phyloP scores from a whole-genome alignment of 2,797 vertebrate species.

The Clarias platycephalus region DNA sequence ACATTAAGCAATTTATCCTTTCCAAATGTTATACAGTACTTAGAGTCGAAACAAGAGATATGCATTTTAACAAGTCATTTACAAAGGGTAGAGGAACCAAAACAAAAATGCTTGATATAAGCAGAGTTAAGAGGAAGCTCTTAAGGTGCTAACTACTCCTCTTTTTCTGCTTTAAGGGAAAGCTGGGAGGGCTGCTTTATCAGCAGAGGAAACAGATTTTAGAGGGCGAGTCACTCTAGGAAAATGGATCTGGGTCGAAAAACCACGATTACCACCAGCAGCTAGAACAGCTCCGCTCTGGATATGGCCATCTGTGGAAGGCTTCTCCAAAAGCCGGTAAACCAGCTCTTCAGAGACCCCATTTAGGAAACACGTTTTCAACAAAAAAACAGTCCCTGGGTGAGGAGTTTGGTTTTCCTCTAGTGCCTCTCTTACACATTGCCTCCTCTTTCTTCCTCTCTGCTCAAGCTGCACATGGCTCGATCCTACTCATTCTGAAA shows the following conservation, averaged over 20 bases:
- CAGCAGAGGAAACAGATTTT: slow-evolving; percentile 81
- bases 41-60: neutral
- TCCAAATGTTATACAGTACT: slow-evolving; percentile 5
- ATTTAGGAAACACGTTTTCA: slow-evolving; percentile 77
- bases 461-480: slow-evolving; percentile 49
- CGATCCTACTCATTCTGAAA: slow-evolving; percentile 61
- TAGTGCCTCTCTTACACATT: slow-evolving; percentile 53
- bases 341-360: slow-evolving; percentile 73
- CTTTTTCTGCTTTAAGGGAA: slow-evolving; percentile 64
- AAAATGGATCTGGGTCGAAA: slow-evolving; percentile 80
- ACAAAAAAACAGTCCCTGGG: slow-evolving; percentile 60
- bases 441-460: slow-evolving; percentile 55
- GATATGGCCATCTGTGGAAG: slow-evolving; percentile 79
- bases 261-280: slow-evolving; percentile 79
- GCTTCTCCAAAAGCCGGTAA: slow-evolving; percentile 76
- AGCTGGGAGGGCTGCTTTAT: slow-evolving; percentile 74
- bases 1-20: neutral
- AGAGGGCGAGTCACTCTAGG: slow-evolving; percentile 69
- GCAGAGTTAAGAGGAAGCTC: slow-evolving; percentile 64
- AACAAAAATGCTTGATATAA: slow-evolving; percentile 32
- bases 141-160: slow-evolving; percentile 68
- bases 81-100: slow-evolving; percentile 38
- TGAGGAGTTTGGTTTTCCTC: slow-evolving; percentile 61
- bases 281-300: slow-evolving; percentile 64
- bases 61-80: slow-evolving; percentile 6